Evolutionary conservation across 2,797 vertebrate genomes (phyloP), one percentile per base, ranked within the genome.

Genomic region (Margarornis squamiger): DNA sequence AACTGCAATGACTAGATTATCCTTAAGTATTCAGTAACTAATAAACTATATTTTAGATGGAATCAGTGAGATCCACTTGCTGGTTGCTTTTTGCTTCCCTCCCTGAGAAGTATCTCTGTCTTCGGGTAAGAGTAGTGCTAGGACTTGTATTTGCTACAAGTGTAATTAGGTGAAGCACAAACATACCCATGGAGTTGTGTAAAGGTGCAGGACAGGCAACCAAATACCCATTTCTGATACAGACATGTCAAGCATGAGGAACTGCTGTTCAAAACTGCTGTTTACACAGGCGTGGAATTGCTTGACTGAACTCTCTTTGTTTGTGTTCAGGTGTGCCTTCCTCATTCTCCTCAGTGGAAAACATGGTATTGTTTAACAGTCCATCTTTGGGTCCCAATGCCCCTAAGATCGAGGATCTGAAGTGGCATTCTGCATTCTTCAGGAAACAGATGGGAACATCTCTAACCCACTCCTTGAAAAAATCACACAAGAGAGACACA

Each of bases 381-480:
- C 96, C 96, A 1, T 97, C 98, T 6, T 66, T 97, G 96, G 97
- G 97, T 68, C 98, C 98, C 27, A 93, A 94, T 2, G 97, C 96
- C 48, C 98, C 97, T 18, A 97, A 98, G 92, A 98, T 98, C 17
- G 98, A 98, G 96, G 98, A 98, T 86, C 63, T 98, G 91, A 98
- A 97, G 87, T 98, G 98, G 98, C 98, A 98, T 79, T 98, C 98
- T 3, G 98, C 98, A 0, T 98, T 98, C 97, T 98, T 98, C 97
- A 97, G 98, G 96, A 98, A 98, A 86, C 98, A 98, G 38, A 98
- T 98, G 97, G 97, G 98, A 41, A 96, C 97, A 7, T 97, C 98
- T 10, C 92, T 98, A 78, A 97, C 83, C 20, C 97, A 9, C 41
- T 90, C 98, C 5, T 77, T 98, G 96, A 98, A 98, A 75, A 97